Evolutionary conservation across 2,797 vertebrate genomes (phyloP).

Genomic region (Micromesistius poutassou): DNA sequence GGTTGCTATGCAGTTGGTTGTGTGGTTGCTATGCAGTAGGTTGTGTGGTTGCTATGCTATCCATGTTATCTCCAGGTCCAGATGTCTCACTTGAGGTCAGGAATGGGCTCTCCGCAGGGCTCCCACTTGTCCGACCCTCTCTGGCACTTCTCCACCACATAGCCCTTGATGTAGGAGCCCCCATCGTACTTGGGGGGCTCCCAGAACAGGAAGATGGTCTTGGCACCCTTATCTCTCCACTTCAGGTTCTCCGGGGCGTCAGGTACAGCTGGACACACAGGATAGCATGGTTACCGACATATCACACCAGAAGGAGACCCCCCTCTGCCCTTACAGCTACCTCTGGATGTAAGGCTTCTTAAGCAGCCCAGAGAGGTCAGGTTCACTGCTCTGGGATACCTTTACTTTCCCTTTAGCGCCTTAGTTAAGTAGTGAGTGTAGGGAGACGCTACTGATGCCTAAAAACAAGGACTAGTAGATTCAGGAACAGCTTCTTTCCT

Average conservation of each 20-base stretch:
- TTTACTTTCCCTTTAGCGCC: background rate
- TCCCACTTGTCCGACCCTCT: slow-evolving; percentile 98
- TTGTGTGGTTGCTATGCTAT: background rate
- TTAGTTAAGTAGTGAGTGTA: background rate
- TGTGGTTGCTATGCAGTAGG: background rate
- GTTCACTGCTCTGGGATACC: background rate
- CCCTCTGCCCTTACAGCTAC: background rate
- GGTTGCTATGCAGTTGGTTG: background rate
- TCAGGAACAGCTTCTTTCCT: no score
- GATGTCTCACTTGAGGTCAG: slow-evolving; percentile 87
- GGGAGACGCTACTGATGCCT: no score
- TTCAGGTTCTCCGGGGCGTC: slow-evolving; percentile 96
- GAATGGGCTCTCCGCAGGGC: slow-evolving; percentile 84
- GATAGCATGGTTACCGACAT: background rate
- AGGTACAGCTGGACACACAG: slow-evolving; percentile 78
- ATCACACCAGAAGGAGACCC: background rate
- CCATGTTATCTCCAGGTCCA: background rate
- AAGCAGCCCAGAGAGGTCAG: background rate
- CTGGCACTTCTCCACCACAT: slow-evolving; percentile 93
- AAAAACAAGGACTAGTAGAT: no score
- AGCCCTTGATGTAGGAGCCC: slow-evolving; percentile 88
- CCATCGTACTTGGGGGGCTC: slow-evolving; percentile 93
- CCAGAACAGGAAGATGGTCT: slow-evolving; percentile 92
- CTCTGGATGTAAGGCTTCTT: background rate
- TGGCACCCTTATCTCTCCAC: slow-evolving; percentile 91